A percentile compares a stretch with the other conserved stretches of the same genome.
phyloP scores from a whole-genome alignment of 2,797 vertebrate species.

The Sebastes kiyomatsui region DNA sequence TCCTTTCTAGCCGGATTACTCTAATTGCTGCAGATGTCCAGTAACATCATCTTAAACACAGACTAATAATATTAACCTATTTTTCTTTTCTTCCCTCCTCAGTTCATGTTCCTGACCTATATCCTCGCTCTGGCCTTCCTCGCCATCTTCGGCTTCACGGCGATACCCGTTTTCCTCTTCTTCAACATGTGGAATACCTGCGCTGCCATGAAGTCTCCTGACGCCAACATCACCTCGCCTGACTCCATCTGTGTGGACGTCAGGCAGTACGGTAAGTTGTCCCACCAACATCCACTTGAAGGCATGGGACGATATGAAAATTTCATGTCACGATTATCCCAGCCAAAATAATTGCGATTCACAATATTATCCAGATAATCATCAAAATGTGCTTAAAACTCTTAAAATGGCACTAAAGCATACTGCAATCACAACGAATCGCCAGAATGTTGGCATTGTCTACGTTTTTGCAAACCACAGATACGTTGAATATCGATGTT shows the following conservation, averaged over 20 bases:
- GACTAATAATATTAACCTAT: conserved; percentile 9
- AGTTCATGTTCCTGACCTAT: conserved; percentile 99
- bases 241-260: conserved; percentile 98
- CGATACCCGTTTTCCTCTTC: conserved; percentile 96
- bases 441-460: no score
- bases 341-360: neutral
- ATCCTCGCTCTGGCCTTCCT: conserved; percentile 94
- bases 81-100: conserved; percentile 13
- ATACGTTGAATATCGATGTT: no score
- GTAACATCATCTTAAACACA: conserved; percentile 49
- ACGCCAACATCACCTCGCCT: conserved; percentile 89
- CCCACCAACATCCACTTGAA: no score
- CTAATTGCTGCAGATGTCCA: conserved; percentile 75
- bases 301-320: neutral
- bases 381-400: neutral
- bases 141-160: conserved; percentile 95
- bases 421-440: neutral
- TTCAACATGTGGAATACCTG: conserved; percentile 98
- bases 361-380: neutral
- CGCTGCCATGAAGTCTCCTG: conserved; percentile 90
- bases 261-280: conserved; percentile 91
- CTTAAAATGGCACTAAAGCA: neutral
- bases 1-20: conserved; percentile 67
- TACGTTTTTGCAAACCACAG: no score
- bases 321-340: neutral